Percentiles rank a stretch among this genome's conserved stretches.
phyloP scores from a whole-genome alignment of 2,888 invertebrate species.

The Mythimna impura region DNA sequence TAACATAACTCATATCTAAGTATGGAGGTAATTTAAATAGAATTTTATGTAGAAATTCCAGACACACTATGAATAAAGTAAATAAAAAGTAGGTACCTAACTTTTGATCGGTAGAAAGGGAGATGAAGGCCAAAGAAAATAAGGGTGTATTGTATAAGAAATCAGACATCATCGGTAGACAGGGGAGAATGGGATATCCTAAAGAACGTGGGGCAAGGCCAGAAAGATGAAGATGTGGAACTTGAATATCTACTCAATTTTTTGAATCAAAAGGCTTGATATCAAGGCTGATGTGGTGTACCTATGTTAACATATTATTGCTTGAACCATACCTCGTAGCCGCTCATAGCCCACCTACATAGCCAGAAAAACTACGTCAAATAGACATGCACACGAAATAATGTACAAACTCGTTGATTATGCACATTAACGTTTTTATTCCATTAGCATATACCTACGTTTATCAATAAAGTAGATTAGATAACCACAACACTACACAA shows the following conservation, averaged over 20 bases:
- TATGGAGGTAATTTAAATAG: neutral
- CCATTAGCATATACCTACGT: conserved; percentile 47
- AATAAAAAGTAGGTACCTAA: no score
- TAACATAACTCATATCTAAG: neutral
- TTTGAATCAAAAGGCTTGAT: neutral
- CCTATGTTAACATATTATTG: neutral
- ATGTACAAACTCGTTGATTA: conserved; percentile 41
- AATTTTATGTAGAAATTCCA: neutral
- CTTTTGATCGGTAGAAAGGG: no score
- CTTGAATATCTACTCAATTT: neutral
- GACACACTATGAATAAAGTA: no score
- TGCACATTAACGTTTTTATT: conserved; percentile 54
- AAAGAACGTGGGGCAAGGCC: neutral
- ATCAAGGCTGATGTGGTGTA: neutral
- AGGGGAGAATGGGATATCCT: neutral
- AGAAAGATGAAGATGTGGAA: neutral
- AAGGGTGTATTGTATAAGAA: neutral
- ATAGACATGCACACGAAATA: conserved; percentile 43
- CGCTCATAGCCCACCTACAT: conserved; percentile 3
- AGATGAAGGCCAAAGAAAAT: neutral
- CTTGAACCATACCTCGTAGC: neutral
- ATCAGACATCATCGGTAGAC: neutral
- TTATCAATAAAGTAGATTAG: conserved; percentile 58
- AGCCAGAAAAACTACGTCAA: conserved; percentile 32
- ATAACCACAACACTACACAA: conserved; percentile 46